A percentile compares a stretch with the other conserved stretches of the same genome.
phyloP scores from a whole-genome alignment of 2,113 vertebrate genomes.

The Corythaeola cristata region DNA sequence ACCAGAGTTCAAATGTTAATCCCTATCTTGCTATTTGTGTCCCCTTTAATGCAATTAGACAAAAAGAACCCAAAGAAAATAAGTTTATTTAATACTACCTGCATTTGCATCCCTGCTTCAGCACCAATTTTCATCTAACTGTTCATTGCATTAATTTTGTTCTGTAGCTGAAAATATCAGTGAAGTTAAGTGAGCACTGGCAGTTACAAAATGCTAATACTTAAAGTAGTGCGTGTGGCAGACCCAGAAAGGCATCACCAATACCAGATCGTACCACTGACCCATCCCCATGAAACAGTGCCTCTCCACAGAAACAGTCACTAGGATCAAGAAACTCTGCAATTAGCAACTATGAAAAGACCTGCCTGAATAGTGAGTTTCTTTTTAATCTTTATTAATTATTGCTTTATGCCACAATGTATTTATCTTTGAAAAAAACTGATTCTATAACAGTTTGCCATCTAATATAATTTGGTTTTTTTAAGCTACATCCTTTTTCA shows the following conservation, averaged over 20 bases:
- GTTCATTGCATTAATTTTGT: background rate
- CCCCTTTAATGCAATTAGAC: background rate
- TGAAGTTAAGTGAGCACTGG: background rate
- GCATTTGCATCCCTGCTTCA: background rate
- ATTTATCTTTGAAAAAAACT: background rate
- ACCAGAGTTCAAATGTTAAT: background rate
- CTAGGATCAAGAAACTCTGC: background rate
- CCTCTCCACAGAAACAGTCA: background rate
- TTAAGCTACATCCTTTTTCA: background rate
- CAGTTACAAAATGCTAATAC: background rate
- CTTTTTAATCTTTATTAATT: background rate
- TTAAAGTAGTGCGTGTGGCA: background rate
- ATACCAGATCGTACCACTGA: background rate
- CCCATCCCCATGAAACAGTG: background rate
- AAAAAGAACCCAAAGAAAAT: background rate
- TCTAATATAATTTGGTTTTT: background rate
- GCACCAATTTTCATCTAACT: background rate
- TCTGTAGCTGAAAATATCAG: background rate
- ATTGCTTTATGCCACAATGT: background rate
- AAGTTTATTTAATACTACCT: background rate
- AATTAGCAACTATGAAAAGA: background rate
- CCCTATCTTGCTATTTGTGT: background rate
- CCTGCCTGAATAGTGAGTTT: background rate
- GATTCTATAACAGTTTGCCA: background rate
- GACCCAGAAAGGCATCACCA: background rate